Base-by-base conservation (phyloP, 1,140 invertebrate species). In the Dinothrombium tinctorium region DNA sequence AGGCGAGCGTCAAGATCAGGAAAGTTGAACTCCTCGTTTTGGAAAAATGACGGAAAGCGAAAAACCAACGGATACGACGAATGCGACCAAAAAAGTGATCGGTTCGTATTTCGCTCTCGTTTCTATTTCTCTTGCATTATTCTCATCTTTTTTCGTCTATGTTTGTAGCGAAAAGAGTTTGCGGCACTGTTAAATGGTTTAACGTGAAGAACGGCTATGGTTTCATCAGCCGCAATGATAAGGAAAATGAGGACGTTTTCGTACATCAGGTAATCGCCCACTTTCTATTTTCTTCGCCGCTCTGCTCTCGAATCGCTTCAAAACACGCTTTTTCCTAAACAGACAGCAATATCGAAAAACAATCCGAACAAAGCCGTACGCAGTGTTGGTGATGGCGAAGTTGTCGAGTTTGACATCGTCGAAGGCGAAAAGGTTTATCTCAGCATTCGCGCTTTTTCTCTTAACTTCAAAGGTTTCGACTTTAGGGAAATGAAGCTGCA, bases 201-300 rank as follows among this genome's bases (percentile, higher is more conserved):
- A 95, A 94, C 61, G 87, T 95, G 31, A 96, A 95, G 68, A 94
- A 86, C 68, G 90, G 90, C 61, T 98, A 98, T 69, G 90, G 90
- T 55, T 96, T 98, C 63, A 96, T 96, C 2, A 37, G 28, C 11
- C 47, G 45, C 6, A 48, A 48, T 22, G 45, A 48, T 24, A 48
- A 49, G 26, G 47, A 48, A 24, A 94, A 94, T 66, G 89, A 95
- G 67, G 92, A 98, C 66, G 87, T 99, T 46, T 99, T 99, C 68
- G 89, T 99, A 47, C 92, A 99, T 69, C 90, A 67, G 49, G 54
- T 56, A 35, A n/a, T 28, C 26, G 26, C 26, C n/a, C 26, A 25
- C 19, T 33, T 45, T 32, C 15, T 33, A 9, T 25, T 11, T 14
- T 21, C 38, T 33, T 28, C n/a, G 7, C n/a, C n/a, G 7, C n/a